A percentile compares a stretch with the other conserved stretches of the same genome.
Evolutionary conservation across 2,888 invertebrate genomes (phyloP).

Genomic region (Lagria hirta): DNA sequence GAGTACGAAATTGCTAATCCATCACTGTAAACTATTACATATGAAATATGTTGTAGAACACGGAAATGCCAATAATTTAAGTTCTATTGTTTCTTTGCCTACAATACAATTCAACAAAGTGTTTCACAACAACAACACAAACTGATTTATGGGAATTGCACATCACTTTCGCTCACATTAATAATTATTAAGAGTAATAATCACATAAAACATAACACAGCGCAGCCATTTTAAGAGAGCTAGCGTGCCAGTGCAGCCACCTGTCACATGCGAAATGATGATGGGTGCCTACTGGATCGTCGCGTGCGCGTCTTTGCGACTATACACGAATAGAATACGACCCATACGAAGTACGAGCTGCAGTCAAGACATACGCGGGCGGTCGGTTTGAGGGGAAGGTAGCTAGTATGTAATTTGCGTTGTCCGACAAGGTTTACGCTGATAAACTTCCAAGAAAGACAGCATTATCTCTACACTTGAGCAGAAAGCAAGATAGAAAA

Average conservation of each 20-base stretch:
- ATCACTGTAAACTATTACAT: too few species aligned
- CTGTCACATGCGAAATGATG: slow-evolving; percentile 50
- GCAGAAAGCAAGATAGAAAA: too few species aligned
- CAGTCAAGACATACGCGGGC: too few species aligned
- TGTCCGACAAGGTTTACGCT: too few species aligned
- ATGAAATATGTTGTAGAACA: slow-evolving; percentile 24
- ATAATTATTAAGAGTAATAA: too few species aligned
- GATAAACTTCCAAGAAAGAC: too few species aligned
- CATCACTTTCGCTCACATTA: slow-evolving; percentile 33
- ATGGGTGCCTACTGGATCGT: slow-evolving; percentile 37
- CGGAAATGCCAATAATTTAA: slow-evolving; percentile 7
- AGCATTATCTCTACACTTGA: too few species aligned
- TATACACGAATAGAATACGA: slow-evolving; percentile 29
- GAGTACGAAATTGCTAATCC: too few species aligned
- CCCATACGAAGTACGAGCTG: too few species aligned
- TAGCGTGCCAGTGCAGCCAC: slow-evolving; percentile 54
- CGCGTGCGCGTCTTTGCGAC: slow-evolving; percentile 44
- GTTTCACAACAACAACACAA: slow-evolving; percentile 43
- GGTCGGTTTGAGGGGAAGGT: too few species aligned
- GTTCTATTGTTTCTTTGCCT: neutral
- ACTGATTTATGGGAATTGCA: slow-evolving; percentile 46
- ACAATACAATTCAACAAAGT: slow-evolving; percentile 37
- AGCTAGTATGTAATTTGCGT: too few species aligned
- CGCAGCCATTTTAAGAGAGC: slow-evolving; percentile 51
- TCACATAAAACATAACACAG: too few species aligned